Evolutionary conservation across 2,888 invertebrate genomes (phyloP), one percentile per base, ranked within the genome.

Genomic region (Dendrolimus houi): DNA sequence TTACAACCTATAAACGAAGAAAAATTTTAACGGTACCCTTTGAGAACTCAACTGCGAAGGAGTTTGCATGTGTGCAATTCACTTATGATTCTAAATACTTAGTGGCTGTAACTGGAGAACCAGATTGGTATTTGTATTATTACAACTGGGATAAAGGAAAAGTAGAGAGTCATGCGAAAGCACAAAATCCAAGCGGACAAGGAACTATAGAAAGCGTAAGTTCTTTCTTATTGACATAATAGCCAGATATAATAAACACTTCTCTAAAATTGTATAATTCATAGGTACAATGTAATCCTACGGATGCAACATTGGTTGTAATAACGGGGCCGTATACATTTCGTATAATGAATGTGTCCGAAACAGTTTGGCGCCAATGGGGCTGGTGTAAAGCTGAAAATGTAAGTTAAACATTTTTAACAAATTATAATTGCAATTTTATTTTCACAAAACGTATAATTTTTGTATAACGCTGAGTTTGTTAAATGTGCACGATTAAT

Each of bases 71-170:
- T 58, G 85, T 96, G 1, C 92, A 94, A 41, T 97, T 98, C 71
- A 95, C 96, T 0, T 93, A 91, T 61, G 98, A 98, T 77, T 96
- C 95, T 1, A 96, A 95, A 75, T 94, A 94, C 64, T 78, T 98
- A 10, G 93, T 95, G 1, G 93, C 95, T 0, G 93, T 98, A 42
- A 95, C 96, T 0, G 95, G 95, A 2, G 94, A 94, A 61, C 97
- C 97, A 0, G 97, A 97, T 77, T 95, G 95, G 94, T 94, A 92
- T 67, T 88, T 96, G 84, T 92, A 96, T 72, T 94, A 95, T 83
- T 96, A 96, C 90, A 94, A 95, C 75, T 93, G 95, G 94, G 96
- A 96, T 68, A 95, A 94, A 75, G 95, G 95, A 10, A 95, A 95
- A 79, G 92, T 96, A 47, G 95, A 96, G 69, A 95, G 95, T 59